These are phyloP conservation scores for Rana temporaria DNA, from an alignment of 2,113 vertebrate species.

Conservation along the genomic window DNA sequence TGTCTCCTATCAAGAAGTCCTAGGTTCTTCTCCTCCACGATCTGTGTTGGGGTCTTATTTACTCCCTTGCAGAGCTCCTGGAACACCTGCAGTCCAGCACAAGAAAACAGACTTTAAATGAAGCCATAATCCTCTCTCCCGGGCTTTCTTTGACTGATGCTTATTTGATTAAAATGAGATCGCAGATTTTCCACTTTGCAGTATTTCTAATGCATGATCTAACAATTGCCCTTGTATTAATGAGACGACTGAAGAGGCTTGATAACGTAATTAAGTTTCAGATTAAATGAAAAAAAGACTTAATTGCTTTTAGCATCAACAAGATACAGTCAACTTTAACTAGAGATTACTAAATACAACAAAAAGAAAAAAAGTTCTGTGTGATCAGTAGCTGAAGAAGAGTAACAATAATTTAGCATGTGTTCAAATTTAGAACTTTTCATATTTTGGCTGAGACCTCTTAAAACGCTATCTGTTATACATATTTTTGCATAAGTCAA, in stretches of 20 bases:
- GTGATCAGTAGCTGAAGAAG: too few relatives aligned
- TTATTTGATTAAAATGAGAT: slow-evolving; percentile 28
- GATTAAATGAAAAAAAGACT: slow-evolving; percentile 29
- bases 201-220: slow-evolving; percentile 35
- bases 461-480: too few relatives aligned
- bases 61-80: slow-evolving; percentile 80
- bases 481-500: too few relatives aligned
- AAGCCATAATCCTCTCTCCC: slow-evolving; percentile 1
- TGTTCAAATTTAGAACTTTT: too few relatives aligned
- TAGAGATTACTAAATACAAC: not conserved
- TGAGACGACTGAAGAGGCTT: slow-evolving; percentile 36
- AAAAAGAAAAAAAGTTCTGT: too few relatives aligned
- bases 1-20: slow-evolving; percentile 74
- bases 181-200: slow-evolving; percentile 46
- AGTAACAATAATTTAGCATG: too few relatives aligned
- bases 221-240: slow-evolving; percentile 47
- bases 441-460: too few relatives aligned
- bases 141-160: slow-evolving; percentile 13
- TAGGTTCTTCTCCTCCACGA: slow-evolving; percentile 84
- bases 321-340: slow-evolving; percentile 6
- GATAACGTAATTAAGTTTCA: slow-evolving; percentile 45
- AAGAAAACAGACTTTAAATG: not conserved
- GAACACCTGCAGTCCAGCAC: slow-evolving; percentile 70
- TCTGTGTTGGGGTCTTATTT: slow-evolving; percentile 78
- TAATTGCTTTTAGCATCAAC: slow-evolving; percentile 46